These are phyloP conservation scores for Cheilosia variabilis DNA, from an alignment of 2,888 invertebrate genomes.

Conservation along the genomic window DNA sequence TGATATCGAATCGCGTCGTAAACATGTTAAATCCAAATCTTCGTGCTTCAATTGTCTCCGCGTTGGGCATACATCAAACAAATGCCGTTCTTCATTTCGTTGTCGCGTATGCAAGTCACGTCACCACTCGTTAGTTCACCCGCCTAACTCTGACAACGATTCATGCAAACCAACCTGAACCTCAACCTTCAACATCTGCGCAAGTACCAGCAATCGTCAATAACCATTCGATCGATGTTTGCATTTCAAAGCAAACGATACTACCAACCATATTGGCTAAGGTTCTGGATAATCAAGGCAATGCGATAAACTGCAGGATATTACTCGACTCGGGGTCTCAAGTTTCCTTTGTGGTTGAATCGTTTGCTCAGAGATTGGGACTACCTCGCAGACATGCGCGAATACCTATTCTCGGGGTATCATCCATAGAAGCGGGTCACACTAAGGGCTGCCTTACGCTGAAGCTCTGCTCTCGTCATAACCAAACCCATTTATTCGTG, in stretches of 20 bases:
- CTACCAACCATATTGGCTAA: conserved; percentile 23
- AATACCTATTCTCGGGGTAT: conserved; percentile 10
- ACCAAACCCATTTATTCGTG: not conserved
- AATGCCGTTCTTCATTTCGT: conserved; percentile 18
- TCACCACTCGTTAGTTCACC: conserved; percentile 38
- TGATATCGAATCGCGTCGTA: not conserved
- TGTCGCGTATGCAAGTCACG: conserved; percentile 26
- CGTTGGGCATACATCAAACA: conserved; percentile 4
- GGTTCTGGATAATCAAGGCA: not conserved
- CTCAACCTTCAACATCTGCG: not conserved
- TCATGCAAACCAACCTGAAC: not conserved
- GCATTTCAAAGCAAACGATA: conserved; percentile 14
- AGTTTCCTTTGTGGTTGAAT: conserved; percentile 8
- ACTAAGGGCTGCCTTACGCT: conserved; percentile 9
- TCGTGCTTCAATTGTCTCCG: conserved; percentile 46
- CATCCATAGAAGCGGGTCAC: conserved; percentile 9
- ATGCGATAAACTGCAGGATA: not conserved
- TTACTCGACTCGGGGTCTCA: conserved; percentile 27
- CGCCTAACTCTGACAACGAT: not conserved
- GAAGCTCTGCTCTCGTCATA: not conserved
- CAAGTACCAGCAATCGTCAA: not conserved
- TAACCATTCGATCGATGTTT: conserved; percentile 24
- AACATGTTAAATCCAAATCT: not conserved
- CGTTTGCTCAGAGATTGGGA: conserved; percentile 14
- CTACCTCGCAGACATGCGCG: conserved; percentile 4